Base-by-base conservation (phyloP, 1,140 invertebrate genomes). In the Solenopsis invicta region DNA sequence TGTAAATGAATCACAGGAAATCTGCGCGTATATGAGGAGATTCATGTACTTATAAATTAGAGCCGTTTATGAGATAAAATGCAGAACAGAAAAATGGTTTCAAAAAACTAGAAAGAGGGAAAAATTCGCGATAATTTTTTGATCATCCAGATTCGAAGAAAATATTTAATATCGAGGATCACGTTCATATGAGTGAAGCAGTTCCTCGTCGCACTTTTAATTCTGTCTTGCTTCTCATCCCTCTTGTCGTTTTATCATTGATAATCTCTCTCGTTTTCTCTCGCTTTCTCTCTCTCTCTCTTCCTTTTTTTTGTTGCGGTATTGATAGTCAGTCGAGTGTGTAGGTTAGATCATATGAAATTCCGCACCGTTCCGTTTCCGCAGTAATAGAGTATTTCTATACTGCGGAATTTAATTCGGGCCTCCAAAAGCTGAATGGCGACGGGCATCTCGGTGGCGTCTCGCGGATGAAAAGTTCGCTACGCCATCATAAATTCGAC, bases 401-500 rank as follows among this genome's bases (percentile, higher is more conserved):
- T 85, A 87, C 64, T 37, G 37, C 52, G 86, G 86, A 87, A 87
- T 87, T 87, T 87, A 87, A 87, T 87, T 87, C 80, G 62, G 71
- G 66, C 34, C 64, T 41, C 6, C 34, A 52, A 16, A 54, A 45
- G 86, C 24, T 82, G 80, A 82, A 82, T 56, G 72, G 71, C 37
- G 72, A 59, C 48, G 37, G 41, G 86, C 69, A 69, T 87, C 86
- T 87, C 69, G 64, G 69, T 50, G 29, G 67, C 41, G 24, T 82
- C 80, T 87, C 86, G 81, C 67, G 78, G 50, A 72, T 85, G 80
- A 87, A 87, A 87, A 87, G 86, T 87, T 85, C 69, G 67, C 78
- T 50, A 48, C 59, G 71, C 48, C 86, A n/a, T 66, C 80, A 87
- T 87, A 85, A 87, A 87, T 87, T 87, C 81, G 80, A 69, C 80